Evolutionary conservation across 2,888 invertebrate species (phyloP), one percentile per base, ranked within the genome.

Genomic region (Microchrysa polita): DNA sequence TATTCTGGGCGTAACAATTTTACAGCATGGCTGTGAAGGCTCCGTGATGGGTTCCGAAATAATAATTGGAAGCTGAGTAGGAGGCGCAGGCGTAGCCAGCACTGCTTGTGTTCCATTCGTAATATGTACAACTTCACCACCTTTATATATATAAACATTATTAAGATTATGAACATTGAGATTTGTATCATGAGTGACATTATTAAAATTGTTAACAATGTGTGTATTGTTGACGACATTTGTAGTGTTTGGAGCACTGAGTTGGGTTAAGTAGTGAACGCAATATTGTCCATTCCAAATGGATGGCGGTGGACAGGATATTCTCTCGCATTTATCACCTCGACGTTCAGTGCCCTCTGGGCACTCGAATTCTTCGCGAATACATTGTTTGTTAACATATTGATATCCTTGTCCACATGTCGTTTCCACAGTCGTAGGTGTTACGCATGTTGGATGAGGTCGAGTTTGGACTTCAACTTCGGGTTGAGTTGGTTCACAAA

Each of bases 1-100:
- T 5, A 78, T 77, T 0, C 81, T 78, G 1, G 83, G 83, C 0
- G 81, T 78, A 20, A 80, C 61, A 12, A 83, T 78, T 2, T 71
- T 77, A 69, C 83, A 83, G 72, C 83, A 83, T 23, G 48, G 65
- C 5, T 52, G 23, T 18, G 14, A 23, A 9, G 23, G 18, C 40
- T 16, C 12, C 55, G 20, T 1, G 12, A 4, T 55, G 12, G 14
- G 48, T 65, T 22, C 59, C 4, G 59, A n/a, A 9, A 22, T 23
- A 23, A 9, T n/a, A 23, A 23, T 9, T 20, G 34, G 55, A 20
- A 10, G 22, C 1, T 7, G 9, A 1, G 20, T 7, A 27, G 34
- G n/a, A 5, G 48, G 40, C 4, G 18, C 14, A 12, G 53, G 67
- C 1, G 67, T 14, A 7, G 52, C 18, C 5, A 14, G 14, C 9